Evolutionary conservation across 37 sponge, comb jelly and placozoan genomes (phyloP).

Genomic region (Beroe forskalii): DNA sequence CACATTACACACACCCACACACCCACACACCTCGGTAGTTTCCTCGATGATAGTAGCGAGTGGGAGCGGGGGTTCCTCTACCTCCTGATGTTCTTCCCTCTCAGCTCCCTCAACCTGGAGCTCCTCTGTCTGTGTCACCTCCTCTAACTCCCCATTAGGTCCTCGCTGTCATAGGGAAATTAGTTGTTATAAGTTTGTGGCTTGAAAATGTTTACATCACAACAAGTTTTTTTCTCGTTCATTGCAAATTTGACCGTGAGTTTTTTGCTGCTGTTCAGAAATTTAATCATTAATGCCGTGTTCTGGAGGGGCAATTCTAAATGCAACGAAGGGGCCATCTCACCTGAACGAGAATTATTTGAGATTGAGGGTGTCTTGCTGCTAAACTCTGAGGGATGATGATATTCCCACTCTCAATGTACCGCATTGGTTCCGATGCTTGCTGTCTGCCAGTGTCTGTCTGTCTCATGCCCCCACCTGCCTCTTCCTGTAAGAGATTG

Average conservation of each 20-base stretch:
- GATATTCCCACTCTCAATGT: slow-evolving; percentile 53
- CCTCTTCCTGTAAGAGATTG: too few relatives aligned
- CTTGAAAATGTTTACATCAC: not conserved
- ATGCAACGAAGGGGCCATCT: not conserved
- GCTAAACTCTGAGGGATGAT: slow-evolving; percentile 19
- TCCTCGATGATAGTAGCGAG: slow-evolving; percentile 64
- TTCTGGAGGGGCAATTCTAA: too few relatives aligned
- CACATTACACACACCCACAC: too few relatives aligned
- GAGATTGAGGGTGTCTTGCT: slow-evolving; percentile 12
- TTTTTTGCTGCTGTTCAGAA: too few relatives aligned
- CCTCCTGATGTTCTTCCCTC: not conserved
- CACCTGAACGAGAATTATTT: slow-evolving; percentile 60
- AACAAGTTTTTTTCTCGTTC: too few relatives aligned
- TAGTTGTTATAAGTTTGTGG: not conserved
- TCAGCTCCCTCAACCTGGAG: not conserved
- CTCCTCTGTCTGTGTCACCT: slow-evolving; percentile 51
- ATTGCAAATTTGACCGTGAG: too few relatives aligned
- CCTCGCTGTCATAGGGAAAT: slow-evolving; percentile 24
- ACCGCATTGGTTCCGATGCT: not conserved
- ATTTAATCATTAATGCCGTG: too few relatives aligned
- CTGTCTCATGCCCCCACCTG: not conserved
- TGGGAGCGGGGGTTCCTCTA: not conserved
- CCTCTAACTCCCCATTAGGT: slow-evolving; percentile 59
- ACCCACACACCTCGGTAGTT: not conserved
- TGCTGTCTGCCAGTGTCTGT: not conserved